phyloP scores from a whole-genome alignment of 2,113 vertebrate species.

The Varanus komodoensis region DNA sequence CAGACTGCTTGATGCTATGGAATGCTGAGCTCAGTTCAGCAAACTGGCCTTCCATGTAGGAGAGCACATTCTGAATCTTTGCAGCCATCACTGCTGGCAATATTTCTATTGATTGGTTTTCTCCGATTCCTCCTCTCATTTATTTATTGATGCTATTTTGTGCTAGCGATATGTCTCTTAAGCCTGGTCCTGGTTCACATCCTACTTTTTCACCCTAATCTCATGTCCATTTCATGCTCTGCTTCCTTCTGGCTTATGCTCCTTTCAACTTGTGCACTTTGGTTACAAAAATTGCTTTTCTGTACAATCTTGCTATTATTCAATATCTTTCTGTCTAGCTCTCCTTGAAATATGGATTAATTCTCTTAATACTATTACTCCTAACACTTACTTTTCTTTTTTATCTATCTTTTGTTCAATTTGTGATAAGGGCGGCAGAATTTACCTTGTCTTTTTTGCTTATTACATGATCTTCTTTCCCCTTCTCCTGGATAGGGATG shows the following conservation, averaged over 20 bases:
- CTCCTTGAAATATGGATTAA: not conserved
- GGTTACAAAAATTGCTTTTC: not conserved
- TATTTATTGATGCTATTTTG: not conserved
- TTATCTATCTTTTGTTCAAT: too few species aligned
- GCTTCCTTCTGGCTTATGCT: not conserved
- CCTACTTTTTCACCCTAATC: not conserved
- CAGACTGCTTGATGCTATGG: constrained; percentile 11
- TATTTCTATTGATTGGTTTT: constrained; percentile 12
- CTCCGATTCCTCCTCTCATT: not conserved
- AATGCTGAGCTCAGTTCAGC: constrained; percentile 37
- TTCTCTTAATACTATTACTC: not conserved
- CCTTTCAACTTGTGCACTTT: not conserved
- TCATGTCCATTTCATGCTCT: constrained; percentile 6
- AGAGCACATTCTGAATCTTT: constrained; percentile 6
- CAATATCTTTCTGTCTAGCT: not conserved
- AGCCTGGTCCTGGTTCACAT: not conserved
- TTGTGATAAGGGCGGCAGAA: not conserved
- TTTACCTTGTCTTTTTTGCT: not conserved
- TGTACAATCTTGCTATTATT: not conserved
- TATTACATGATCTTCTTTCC: not conserved
- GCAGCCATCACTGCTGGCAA: not conserved
- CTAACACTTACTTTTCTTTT: not conserved
- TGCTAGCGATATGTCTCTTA: constrained; percentile 1
- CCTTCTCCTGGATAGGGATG: not conserved
- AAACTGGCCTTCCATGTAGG: constrained; percentile 19